A percentile compares a stretch with the other conserved stretches of the same genome.
phyloP scores from a whole-genome alignment of 2,888 invertebrate species.

The Junonia oenone region DNA sequence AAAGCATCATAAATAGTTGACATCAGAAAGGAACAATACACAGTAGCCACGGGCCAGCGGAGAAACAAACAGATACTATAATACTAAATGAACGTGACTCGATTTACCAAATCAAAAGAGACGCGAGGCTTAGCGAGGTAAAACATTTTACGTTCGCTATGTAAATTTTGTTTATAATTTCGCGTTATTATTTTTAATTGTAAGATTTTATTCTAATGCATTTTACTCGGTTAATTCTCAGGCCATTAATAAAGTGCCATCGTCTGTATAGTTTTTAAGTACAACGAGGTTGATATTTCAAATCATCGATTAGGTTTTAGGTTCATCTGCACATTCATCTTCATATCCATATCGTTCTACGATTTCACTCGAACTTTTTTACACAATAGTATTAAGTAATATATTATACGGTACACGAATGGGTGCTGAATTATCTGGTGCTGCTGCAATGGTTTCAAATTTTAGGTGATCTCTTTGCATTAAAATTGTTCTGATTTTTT shows the following conservation, averaged over 20 bases:
- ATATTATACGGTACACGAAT: constrained; percentile 13
- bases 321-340: constrained; percentile 35
- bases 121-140: constrained; percentile 70
- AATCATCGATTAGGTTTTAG: constrained; percentile 57
- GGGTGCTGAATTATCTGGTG: constrained; percentile 58
- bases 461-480: constrained; percentile 71
- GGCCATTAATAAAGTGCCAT: constrained; percentile 79
- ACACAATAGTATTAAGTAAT: constrained; percentile 15
- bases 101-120: constrained; percentile 73
- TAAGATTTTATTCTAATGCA: constrained; percentile 72
- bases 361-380: constrained; percentile 19
- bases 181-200: constrained; percentile 56
- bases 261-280: constrained; percentile 71
- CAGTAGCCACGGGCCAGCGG: constrained; percentile 52
- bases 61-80: constrained; percentile 54
- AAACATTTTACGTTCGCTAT: constrained; percentile 44
- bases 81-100: constrained; percentile 60
- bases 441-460: constrained; percentile 57
- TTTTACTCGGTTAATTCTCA: constrained; percentile 78
- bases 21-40: constrained; percentile 52
- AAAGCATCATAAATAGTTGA: constrained; percentile 57
- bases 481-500: constrained; percentile 58
- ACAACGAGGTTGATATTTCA: constrained; percentile 58
- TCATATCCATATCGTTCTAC: constrained; percentile 13
- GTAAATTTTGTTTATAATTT: constrained; percentile 58